Evolutionary conservation across 2,113 vertebrate genomes (phyloP), one percentile per base, ranked within the genome.

Genomic region (Cynoglossus semilaevis): DNA sequence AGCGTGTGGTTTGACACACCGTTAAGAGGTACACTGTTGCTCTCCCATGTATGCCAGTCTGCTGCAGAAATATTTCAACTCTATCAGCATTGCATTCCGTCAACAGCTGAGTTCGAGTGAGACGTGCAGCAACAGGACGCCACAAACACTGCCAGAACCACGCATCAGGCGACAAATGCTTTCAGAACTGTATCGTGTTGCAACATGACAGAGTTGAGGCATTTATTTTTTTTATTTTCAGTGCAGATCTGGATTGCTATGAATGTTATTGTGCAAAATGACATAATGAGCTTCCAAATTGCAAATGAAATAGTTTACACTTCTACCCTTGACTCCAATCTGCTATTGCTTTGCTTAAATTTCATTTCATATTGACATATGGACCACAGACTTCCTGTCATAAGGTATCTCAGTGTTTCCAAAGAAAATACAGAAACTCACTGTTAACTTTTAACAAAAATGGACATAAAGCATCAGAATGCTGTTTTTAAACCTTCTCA

Each of bases 41-140:
- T 51, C 12, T 11, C 51, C 40, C 53, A 71, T 58, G 50, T 34
- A 51, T 66, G 64, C 53, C 67, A 59, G 41, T 44, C 62, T 61
- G 36, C 29, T 5, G 2, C 3, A 64, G 59, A 71, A 68, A 66
- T 15, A 60, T 58, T 69, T 69, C 7, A 55, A 22, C 61, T 51
- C 58, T 18, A 57, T 57, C 77, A 59, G 66, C 47, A 45, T 61
- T 1, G 48, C 82, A 85, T 85, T 86, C 82, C 79, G 53, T 49
- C 50, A 80, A 78, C 77, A 88, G 84, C 82, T 87, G 82, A 86
- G 79, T 57, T 51, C 62, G 54, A 47, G 69, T 52, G 74, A 73
- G 73, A 79, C 81, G 48, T 79, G 84, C 80, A 74, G 70, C 46
- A 69, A 85, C 83, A 83, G 71, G 77, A 84, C 53, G 8, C 74